Evolutionary conservation across 2,888 invertebrate species (phyloP), one percentile per base, ranked within the genome.

Genomic region (Deladenus siricidicola): DNA sequence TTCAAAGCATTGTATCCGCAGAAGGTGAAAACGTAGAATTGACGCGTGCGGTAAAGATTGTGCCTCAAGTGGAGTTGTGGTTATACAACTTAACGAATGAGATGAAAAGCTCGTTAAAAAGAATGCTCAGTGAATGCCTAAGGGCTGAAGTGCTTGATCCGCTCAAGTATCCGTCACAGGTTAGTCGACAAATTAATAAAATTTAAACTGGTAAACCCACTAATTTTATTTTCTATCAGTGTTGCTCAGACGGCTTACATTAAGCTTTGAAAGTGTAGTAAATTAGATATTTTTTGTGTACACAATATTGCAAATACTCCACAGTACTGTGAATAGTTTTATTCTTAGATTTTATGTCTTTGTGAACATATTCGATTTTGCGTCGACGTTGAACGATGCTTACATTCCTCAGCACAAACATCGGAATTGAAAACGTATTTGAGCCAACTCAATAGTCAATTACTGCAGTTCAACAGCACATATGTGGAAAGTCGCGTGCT

Each of bases 311-410:
- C n/a, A n/a, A n/a, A n/a, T n/a, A n/a, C n/a, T n/a, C n/a, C n/a
- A n/a, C n/a, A n/a, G n/a, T n/a, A n/a, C n/a, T n/a, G n/a, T n/a
- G n/a, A n/a, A n/a, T n/a, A n/a, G 6, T 14, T 19, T 21, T 30
- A 17, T 26, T 21, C 54, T 60, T 28, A 83, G 84, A 86, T 92
- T 68, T 82, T 93, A 44, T 89, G 90, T 79, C 83, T 92, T 50
- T 86, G 88, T 2, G 89, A 90, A 75, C 87, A 86, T 74, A 86
- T 94, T 56, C 84, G 86, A 56, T 94, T 93, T 80, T 89, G 90
- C 1, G 85, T 86, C 65, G 86, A 86, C 78, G 86, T 88, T 68
- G 93, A 94, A 81, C 86, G 85, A 73, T 87, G 89, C 2, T 87
- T 93, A 19, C 28, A 67, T 19, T 45, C 56, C 29, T 30, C 48